Conservation (phyloP, 2,797 vertebrate genomes). For the Potorous gilbertii region DNA sequence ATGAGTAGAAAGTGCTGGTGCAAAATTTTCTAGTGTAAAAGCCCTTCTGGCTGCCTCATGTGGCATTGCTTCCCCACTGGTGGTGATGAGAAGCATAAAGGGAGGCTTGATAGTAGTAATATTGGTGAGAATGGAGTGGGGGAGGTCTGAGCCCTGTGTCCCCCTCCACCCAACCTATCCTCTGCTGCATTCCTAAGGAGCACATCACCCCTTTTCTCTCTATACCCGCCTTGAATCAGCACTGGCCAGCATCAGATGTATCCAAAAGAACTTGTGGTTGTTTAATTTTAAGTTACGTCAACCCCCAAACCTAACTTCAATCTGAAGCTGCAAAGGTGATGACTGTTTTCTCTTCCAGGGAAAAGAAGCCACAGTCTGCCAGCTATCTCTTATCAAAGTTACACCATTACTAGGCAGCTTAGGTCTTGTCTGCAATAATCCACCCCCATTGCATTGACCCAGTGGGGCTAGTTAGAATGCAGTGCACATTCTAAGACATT, state of each 20-base stretch:
- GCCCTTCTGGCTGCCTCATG: background rate
- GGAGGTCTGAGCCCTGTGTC: background rate
- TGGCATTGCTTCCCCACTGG: background rate
- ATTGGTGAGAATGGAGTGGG: background rate
- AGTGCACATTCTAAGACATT: conserved; percentile 74
- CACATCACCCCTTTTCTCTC: background rate
- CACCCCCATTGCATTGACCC: conserved; percentile 70
- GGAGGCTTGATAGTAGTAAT: background rate
- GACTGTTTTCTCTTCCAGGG: conserved; percentile 52
- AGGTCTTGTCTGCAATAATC: conserved; percentile 76
- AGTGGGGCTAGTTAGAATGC: conserved; percentile 84
- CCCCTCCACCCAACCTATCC: background rate
- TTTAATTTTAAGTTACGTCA: conserved; percentile 49
- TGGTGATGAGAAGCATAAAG: background rate
- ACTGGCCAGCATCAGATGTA: background rate
- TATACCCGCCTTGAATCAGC: background rate
- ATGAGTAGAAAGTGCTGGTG: conserved; percentile 42
- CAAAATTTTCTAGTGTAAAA: conserved; percentile 16
- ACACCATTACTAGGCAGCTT: conserved; percentile 65
- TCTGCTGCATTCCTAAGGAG: conserved; percentile 35
- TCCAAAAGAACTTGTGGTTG: conserved; percentile 39
- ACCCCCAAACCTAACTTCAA: conserved; percentile 3
- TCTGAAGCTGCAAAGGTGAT: conserved; percentile 32
- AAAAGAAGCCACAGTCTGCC: conserved; percentile 6
- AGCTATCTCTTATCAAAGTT: conserved; percentile 79